These are phyloP conservation scores for Nomada flava DNA, from an alignment of 2,888 invertebrate species.

Conservation along the genomic window DNA sequence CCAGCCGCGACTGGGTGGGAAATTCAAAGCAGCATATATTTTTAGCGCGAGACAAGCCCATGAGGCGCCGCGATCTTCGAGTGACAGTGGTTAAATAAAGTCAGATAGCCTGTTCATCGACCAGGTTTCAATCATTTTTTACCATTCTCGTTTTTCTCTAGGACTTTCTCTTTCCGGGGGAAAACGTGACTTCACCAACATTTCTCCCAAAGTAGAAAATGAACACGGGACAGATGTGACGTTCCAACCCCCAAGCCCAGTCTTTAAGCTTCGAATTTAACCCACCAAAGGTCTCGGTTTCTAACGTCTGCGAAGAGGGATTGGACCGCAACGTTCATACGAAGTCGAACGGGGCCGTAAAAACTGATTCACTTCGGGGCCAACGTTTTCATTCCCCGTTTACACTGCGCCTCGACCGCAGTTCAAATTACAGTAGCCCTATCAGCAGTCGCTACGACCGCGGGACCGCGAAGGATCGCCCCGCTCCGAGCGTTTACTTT, in stretches of 20 bases:
- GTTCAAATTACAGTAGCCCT: slow-evolving; percentile 69
- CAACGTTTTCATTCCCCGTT: slow-evolving; percentile 74
- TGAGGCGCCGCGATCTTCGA: slow-evolving; percentile 74
- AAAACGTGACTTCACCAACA: slow-evolving; percentile 31
- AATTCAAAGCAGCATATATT: slow-evolving; percentile 76
- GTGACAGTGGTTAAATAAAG: slow-evolving; percentile 72
- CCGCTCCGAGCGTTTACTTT: slow-evolving; percentile 51
- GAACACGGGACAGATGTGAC: slow-evolving; percentile 2
- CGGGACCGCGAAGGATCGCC: slow-evolving; percentile 58
- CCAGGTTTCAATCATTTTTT: slow-evolving; percentile 33
- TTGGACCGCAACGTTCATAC: slow-evolving; percentile 44
- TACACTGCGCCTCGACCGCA: slow-evolving; percentile 63
- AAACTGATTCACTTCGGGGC: slow-evolving; percentile 50
- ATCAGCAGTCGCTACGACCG: slow-evolving; percentile 55
- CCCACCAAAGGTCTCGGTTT: neutral
- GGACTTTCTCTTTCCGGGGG: slow-evolving; percentile 3
- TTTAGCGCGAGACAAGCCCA: slow-evolving; percentile 76
- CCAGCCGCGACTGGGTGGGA: slow-evolving; percentile 58
- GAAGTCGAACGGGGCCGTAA: slow-evolving; percentile 27
- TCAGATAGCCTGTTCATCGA: slow-evolving; percentile 49
- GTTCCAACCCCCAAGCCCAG: neutral
- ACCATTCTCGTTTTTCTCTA: slow-evolving; percentile 5
- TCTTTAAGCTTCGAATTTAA: neutral
- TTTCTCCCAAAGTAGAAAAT: slow-evolving; percentile 4
- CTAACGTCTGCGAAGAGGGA: slow-evolving; percentile 54